These are phyloP conservation scores for Xiphophorus maculatus DNA, from an alignment of 2,113 vertebrate species.

Conservation along the genomic window DNA sequence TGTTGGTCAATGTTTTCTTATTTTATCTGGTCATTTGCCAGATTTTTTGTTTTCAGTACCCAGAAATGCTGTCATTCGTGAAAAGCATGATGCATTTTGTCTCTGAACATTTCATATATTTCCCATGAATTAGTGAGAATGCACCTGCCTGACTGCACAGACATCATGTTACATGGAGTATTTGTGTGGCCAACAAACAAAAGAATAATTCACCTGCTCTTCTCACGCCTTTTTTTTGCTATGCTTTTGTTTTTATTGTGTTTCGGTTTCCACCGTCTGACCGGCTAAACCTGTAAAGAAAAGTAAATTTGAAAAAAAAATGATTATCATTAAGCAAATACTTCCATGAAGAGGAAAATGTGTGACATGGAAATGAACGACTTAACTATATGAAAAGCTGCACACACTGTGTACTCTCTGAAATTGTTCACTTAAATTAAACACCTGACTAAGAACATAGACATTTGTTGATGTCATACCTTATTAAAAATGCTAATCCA, in stretches of 20 bases:
- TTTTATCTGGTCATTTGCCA: too few relatives aligned
- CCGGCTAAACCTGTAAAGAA: too few relatives aligned
- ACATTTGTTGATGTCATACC: not conserved
- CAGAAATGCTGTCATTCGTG: not conserved
- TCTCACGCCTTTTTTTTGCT: not conserved
- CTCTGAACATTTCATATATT: not conserved
- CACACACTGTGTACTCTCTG: not conserved
- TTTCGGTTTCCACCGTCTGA: not conserved
- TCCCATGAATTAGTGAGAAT: not conserved
- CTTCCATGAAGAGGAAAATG: not conserved
- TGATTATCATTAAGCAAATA: not conserved
- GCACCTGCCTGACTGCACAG: too few relatives aligned
- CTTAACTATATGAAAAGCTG: not conserved
- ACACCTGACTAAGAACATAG: not conserved
- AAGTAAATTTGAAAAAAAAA: not conserved
- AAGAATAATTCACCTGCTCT: not conserved
- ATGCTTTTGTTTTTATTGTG: not conserved
- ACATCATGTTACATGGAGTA: too few relatives aligned
- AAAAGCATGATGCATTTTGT: not conserved
- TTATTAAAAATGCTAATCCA: not conserved
- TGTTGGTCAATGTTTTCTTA: too few relatives aligned
- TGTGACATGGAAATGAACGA: not conserved
- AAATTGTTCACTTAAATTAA: not conserved
- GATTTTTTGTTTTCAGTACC: too few relatives aligned
- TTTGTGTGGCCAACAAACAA: not conserved